Evolutionary conservation across 2,113 vertebrate genomes (phyloP), one percentile per base, ranked within the genome.

Genomic region (Planiliza haematocheilus): DNA sequence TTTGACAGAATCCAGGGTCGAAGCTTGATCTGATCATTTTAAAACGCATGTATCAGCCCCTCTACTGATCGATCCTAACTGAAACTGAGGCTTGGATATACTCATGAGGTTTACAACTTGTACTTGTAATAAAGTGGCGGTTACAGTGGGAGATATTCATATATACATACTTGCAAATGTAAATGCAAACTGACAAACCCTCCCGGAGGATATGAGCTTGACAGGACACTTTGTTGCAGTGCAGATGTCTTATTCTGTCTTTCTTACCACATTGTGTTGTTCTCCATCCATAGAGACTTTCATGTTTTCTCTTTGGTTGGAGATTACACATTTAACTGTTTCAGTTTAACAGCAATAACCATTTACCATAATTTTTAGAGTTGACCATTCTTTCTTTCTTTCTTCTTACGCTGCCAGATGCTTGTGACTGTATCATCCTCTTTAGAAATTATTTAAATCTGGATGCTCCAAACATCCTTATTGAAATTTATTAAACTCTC

Each of bases 391-490:
- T 50, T 7, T 50, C 10, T 46, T 16, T 5, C n/a, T n/a, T n/a
- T n/a, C n/a, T n/a, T n/a, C n/a, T n/a, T n/a, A n/a, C n/a, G 24
- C 24, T 30, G 24, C 24, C 24, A 30, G 24, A 9, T 14, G 7
- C 43, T 17, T 34, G 11, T 3, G 14, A 18, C 42, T 46, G 10
- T 8, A 10, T 24, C 16, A 34, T 5, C 16, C 20, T 42, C 39
- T 45, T 14, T 39, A 7, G 34, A 56, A 60, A 34, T 60, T 0
- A 49, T 67, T 38, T 14, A 7, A 63, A 39, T 42, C 17, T 21
- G n/a, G 24, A 8, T 57, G 34, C 21, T 71, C 56, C 39, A 64
- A 71, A 64, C 68, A 65, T 14, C 21, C 17, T 34, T 37, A 55
- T 56, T 58, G 7, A 24, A 41, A 49, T 63, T 17, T 18, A 53